These are phyloP conservation scores for Xestoiulus laeticollis DNA, from an alignment of 2,888 invertebrate species.

Conservation along the genomic window DNA sequence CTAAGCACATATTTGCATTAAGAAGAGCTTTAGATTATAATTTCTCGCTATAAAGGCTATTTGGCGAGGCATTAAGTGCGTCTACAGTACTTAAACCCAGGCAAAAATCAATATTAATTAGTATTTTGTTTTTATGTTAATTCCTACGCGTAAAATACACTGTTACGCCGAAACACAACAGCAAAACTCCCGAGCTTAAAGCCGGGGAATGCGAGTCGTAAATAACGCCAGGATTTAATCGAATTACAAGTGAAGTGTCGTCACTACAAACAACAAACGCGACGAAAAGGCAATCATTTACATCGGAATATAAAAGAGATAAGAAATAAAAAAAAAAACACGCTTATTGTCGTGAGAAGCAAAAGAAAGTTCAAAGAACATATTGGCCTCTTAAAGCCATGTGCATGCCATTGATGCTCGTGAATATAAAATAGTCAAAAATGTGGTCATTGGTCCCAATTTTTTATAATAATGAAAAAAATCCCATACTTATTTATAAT, in stretches of 20 bases:
- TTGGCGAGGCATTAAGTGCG: slow-evolving; percentile 26
- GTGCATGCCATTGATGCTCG: not conserved
- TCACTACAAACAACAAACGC: not conserved
- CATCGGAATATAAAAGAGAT: not conserved
- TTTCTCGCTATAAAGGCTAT: slow-evolving; percentile 12
- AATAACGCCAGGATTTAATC: not conserved
- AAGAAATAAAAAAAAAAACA: not conserved
- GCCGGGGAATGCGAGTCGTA: not conserved
- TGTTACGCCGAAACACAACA: slow-evolving; percentile 5
- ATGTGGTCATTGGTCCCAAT: not conserved
- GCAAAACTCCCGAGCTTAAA: not conserved
- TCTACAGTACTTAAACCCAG: slow-evolving; percentile 4
- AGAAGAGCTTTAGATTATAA: slow-evolving; percentile 11
- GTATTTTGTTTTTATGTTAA: slow-evolving; percentile 18
- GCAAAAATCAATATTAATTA: slow-evolving; percentile 26
- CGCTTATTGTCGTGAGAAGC: not conserved
- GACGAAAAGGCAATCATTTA: not conserved
- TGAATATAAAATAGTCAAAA: not conserved
- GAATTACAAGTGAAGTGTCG: slow-evolving; percentile 12
- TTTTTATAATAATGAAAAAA: not conserved
- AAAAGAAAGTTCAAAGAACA: not conserved
- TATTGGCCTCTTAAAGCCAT: not conserved
- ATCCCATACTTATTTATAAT: no score
- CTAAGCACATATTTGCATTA: slow-evolving; percentile 26
- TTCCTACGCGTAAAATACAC: not conserved